Base-by-base conservation (phyloP, 2,113 vertebrate species). In the Entosphenus tridentatus region DNA sequence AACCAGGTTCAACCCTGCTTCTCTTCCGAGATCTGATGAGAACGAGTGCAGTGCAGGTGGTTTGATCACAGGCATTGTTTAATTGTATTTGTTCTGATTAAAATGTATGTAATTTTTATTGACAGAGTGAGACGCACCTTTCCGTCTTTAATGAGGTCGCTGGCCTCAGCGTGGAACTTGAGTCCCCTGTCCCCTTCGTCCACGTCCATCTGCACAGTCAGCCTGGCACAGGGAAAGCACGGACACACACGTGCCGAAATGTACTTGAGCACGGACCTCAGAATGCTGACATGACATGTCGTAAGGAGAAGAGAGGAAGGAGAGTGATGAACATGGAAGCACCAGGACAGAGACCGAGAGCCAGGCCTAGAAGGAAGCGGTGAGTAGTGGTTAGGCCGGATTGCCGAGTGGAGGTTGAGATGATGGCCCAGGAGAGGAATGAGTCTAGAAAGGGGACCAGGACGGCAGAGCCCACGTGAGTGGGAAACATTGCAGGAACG, bases 111-210 rank as follows among this genome's bases (percentile, higher is more conserved):
- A 39, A 39, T 39, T 39, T 39, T 39, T 7, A 39, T 39, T 39
- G 39, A 39, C 6, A 39, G 39, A 39, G 39, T 39, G 39, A 39
- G 39, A 39, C 39, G 6, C 39, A 39, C 39, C 39, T 39, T 39
- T 7, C 74, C 74, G 18, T 70, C 70, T 1, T 73, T 79, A 18
- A 92, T 70, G 76, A 95, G 81, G 75, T 88, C 82, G 39, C 86
- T 85, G 7, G 87, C 87, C 1, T 73, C 72, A 2, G 79, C 76
- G 54, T 72, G 13, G 77, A 96, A 96, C 69, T 81, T 76, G 77
- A 87, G 68, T n/a, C n/a, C n/a, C 10, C 57, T 14, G 57, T 73
- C 76, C 11, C 76, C 77, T 54, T 75, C 72, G 0, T 79, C 74
- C 0, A 79, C 77, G 3, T 84, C 86, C 71, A 71, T 75, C 69